Percentiles rank a stretch among this genome's conserved stretches.
Evolutionary conservation across 2,888 invertebrate species (phyloP).

Genomic region (Pammene aurita): DNA sequence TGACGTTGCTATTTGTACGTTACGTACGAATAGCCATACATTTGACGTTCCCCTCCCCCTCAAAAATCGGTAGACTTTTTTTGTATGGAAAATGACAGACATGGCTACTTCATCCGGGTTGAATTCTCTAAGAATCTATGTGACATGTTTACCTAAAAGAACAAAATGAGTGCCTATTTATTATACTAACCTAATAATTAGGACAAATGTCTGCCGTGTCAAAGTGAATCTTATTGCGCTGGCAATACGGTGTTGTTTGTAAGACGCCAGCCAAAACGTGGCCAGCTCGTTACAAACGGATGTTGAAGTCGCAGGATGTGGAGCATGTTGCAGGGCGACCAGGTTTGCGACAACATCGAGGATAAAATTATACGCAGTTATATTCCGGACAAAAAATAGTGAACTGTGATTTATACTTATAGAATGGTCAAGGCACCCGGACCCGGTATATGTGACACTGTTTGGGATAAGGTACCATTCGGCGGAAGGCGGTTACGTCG

Average conservation of each 20-base stretch:
- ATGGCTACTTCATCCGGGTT: too few relatives aligned
- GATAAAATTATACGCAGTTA: neutral
- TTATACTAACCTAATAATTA: neutral
- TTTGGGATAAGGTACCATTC: too few relatives aligned
- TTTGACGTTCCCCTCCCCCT: too few relatives aligned
- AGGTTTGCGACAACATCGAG: neutral
- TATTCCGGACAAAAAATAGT: neutral
- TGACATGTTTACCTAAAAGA: neutral
- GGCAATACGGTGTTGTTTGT: neutral
- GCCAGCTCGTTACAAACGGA: neutral
- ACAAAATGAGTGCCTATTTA: neutral
- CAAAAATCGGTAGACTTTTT: too few relatives aligned
- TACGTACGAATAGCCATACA: too few relatives aligned
- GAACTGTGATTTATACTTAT: neutral
- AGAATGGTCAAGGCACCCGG: too few relatives aligned
- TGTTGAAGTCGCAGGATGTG: neutral
- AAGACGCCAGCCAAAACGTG: neutral
- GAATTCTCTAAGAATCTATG: too few relatives aligned
- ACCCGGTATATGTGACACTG: too few relatives aligned
- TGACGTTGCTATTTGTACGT: too few relatives aligned
- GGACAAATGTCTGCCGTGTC: neutral
- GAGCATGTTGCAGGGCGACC: conserved; percentile 1
- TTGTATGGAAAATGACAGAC: too few relatives aligned
- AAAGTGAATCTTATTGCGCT: neutral
- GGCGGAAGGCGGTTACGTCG: too few relatives aligned